Evolutionary conservation across 2,888 invertebrate species (phyloP), one percentile per base, ranked within the genome.

Genomic region (Margaritifera margaritifera): DNA sequence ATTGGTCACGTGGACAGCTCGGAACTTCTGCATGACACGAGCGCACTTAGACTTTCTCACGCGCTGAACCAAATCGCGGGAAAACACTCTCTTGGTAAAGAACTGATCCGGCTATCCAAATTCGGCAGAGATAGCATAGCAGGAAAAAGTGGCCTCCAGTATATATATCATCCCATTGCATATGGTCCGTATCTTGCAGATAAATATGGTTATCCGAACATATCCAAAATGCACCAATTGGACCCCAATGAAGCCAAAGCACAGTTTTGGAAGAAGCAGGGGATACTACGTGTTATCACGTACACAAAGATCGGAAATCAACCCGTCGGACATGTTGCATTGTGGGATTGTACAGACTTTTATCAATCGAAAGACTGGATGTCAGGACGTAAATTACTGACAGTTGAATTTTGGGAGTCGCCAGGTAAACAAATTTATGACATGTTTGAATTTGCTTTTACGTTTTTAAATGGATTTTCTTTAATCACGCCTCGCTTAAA

Each of bases 381-480:
- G 52, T 77, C 75, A 15, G 84, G 84, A 42, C 85, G 84, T 69
- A 83, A 81, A 25, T 77, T 88, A 6, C 79, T 88, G 27, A 84
- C 87, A n/a, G 87, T 87, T 59, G 87, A 88, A 80, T 88, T 88
- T 80, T 88, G 88, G 88, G 86, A 88, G 74, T 80, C 87, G 56
- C 86, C 87, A 78, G 88, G 88, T 88, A 78, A 75, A 42, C 42
- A 8, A 15, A 42, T 42, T 42, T 2, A 42, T 42, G 15, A 42
- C 42, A 15, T 42, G 11, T 42, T 15, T 42, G 11, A 42, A 42
- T 42, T 42, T 42, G 42, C 42, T 8, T 42, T 42, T 42, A 11
- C 15, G 42, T 42, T 42, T 42, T 42, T 15, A 42, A 42, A 15
- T 42, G 11, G 11, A 42, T 42, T 42, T 42, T 15, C 42, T 42